Conservation (phyloP, 2,113 vertebrate genomes). For the Stegostoma tigrinum region DNA sequence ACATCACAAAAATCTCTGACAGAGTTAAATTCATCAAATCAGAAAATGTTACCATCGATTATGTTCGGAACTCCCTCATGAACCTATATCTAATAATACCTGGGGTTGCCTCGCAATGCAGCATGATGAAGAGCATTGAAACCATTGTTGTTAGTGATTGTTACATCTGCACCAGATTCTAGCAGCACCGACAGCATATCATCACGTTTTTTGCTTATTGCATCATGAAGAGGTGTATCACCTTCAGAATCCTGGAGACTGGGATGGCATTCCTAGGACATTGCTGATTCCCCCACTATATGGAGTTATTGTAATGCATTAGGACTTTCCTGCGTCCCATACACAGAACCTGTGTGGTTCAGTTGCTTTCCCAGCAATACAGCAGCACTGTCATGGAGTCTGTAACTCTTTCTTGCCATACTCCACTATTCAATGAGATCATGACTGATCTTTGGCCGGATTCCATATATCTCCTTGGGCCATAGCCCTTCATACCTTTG, state of each 20-base stretch:
- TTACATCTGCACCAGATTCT: constrained; percentile 93
- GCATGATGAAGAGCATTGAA: constrained; percentile 97
- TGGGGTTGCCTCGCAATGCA: constrained; percentile 91
- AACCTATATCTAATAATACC: constrained; percentile 53
- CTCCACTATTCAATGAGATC: no score
- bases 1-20: background rate
- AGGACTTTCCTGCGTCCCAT: no score
- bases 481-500: no score
- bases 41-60: background rate
- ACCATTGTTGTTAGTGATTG: constrained; percentile 97
- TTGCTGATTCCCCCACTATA: no score
- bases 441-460: no score
- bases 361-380: no score
- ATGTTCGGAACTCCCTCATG: background rate
- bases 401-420: no score
- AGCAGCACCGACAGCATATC: constrained; percentile 94
- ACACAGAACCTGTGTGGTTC: no score
- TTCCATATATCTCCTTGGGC: no score
- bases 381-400: no score
- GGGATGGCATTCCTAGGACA: no score
- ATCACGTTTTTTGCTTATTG: constrained; percentile 97
- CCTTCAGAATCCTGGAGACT: constrained; percentile 98
- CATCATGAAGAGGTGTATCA: constrained; percentile 91
- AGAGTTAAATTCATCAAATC: background rate
- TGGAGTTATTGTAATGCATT: no score